Evolutionary conservation across 2,888 invertebrate genomes (phyloP).

Genomic region (Dynastes hyllus): DNA sequence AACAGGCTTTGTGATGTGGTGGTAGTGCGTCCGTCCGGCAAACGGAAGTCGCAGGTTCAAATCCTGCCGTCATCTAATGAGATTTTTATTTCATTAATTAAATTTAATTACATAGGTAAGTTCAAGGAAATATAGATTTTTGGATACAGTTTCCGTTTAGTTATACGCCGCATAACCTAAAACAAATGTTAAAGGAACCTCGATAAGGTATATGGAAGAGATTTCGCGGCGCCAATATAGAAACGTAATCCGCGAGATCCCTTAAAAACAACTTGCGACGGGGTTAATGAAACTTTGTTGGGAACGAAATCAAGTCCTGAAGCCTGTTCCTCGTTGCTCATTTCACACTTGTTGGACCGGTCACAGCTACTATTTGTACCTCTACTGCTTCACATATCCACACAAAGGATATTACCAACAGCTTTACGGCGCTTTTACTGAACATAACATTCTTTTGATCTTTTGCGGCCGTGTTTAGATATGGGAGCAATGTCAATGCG

Average conservation of each 20-base stretch:
- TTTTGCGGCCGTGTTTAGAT: constrained; percentile 24
- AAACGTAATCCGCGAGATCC: constrained; percentile 13
- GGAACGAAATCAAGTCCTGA: not conserved
- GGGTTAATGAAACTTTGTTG: constrained; percentile 16
- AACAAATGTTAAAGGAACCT: no score
- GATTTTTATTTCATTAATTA: no score
- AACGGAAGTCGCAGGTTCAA: no score
- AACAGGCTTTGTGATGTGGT: no score
- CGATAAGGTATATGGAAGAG: not conserved
- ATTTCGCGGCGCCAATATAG: constrained; percentile 10
- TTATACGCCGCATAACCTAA: no score
- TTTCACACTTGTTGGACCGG: constrained; percentile 46
- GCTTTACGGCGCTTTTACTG: constrained; percentile 27
- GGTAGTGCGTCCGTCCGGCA: no score
- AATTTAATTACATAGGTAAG: no score
- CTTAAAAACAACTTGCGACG: not conserved
- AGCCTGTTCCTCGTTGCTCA: constrained; percentile 34
- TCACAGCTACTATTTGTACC: constrained; percentile 33
- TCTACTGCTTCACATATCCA: constrained; percentile 24
- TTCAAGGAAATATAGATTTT: no score
- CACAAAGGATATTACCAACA: constrained; percentile 41
- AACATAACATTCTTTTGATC: constrained; percentile 40
- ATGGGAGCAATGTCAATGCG: constrained; percentile 1
- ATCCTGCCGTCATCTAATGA: no score
- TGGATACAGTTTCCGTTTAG: no score